Evolutionary conservation across 2,113 vertebrate species (phyloP).

Genomic region (Petroica traversi): DNA sequence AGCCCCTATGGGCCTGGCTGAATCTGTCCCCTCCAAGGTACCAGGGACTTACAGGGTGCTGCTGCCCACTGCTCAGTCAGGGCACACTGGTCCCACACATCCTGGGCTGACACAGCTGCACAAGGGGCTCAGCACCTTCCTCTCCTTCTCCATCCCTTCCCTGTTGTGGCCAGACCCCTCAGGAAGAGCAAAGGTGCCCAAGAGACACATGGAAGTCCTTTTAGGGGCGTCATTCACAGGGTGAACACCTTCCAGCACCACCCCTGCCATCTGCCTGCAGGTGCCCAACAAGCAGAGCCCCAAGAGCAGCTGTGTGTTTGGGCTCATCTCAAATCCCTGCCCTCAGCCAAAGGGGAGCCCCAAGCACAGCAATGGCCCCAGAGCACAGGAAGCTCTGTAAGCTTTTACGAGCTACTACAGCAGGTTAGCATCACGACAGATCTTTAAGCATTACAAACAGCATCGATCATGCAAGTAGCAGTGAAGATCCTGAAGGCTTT

Average conservation of each 20-base stretch:
- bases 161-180: background rate
- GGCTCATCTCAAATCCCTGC: background rate
- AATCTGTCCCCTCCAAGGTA: background rate
- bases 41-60: background rate
- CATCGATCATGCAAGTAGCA: background rate
- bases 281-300: background rate
- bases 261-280: background rate
- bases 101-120: background rate
- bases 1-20: accelerated
- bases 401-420: background rate
- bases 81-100: accelerated
- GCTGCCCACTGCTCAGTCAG: background rate
- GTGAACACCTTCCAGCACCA: background rate
- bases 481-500: background rate
- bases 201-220: background rate
- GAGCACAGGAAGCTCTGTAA: background rate
- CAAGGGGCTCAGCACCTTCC: background rate
- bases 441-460: constrained; percentile 50
- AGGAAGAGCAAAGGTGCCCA: background rate
- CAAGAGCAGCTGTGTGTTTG: background rate
- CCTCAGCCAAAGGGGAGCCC: background rate
- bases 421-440: constrained; percentile 2
- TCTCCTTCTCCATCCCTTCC: background rate
- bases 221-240: background rate
- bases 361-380: background rate